These are phyloP conservation scores for Apodemia zela DNA, from an alignment of 2,888 invertebrate species.

Conservation along the genomic window DNA sequence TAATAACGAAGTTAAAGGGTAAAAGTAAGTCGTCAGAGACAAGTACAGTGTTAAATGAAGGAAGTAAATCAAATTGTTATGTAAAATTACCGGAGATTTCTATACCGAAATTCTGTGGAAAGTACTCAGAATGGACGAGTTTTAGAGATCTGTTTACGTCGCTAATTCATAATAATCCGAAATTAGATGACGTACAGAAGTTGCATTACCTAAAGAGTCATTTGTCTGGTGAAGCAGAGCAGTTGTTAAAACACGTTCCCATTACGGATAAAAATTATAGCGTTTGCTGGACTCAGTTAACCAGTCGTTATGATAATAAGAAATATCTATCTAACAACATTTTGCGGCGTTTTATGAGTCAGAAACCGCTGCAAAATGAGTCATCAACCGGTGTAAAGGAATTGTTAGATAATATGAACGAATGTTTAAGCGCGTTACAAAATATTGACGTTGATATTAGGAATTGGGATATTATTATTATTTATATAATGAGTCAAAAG, in stretches of 20 bases:
- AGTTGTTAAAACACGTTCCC: constrained; percentile 27
- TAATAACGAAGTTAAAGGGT: constrained; percentile 11
- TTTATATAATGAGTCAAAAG: constrained; percentile 23
- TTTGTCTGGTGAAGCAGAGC: constrained; percentile 32
- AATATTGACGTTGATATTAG: constrained; percentile 24
- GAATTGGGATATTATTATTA: constrained; percentile 25
- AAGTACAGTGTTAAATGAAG: too few relatives aligned
- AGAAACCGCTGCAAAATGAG: constrained; percentile 23
- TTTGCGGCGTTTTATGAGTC: constrained; percentile 25
- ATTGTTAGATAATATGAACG: constrained; percentile 30
- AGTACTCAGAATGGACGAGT: constrained; percentile 32
- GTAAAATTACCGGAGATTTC: constrained; percentile 17
- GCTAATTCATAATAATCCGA: constrained; percentile 22
- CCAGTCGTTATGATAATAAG: constrained; percentile 31
- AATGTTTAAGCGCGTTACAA: constrained; percentile 28
- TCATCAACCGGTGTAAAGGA: constrained; percentile 29
- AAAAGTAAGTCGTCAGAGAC: too few relatives aligned
- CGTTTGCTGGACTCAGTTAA: constrained; percentile 29
- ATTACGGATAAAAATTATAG: constrained; percentile 30
- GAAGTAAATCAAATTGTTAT: constrained; percentile 1
- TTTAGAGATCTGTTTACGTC: constrained; percentile 30
- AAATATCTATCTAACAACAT: constrained; percentile 28
- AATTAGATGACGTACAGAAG: constrained; percentile 31
- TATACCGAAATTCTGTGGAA: constrained; percentile 30
- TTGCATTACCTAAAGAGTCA: constrained; percentile 31